Percentiles rank a stretch among this genome's conserved stretches.
These are phyloP conservation scores for Takifugu flavidus DNA, from an alignment of 2,113 vertebrate genomes.

Conservation along the genomic window DNA sequence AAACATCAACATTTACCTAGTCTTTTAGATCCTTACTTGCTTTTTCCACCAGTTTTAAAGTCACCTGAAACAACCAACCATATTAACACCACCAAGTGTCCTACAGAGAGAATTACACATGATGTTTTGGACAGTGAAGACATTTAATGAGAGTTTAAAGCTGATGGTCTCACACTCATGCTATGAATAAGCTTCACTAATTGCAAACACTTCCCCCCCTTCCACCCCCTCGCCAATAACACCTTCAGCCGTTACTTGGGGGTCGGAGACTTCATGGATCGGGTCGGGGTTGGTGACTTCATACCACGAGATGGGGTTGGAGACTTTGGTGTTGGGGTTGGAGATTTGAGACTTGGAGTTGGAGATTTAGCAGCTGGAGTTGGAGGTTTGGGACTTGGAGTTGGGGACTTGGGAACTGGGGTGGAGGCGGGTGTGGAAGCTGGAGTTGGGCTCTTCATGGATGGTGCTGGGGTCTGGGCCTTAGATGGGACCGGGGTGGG, in stretches of 20 bases:
- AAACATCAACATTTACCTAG: conserved; percentile 24
- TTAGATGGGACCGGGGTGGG: conserved; percentile 59
- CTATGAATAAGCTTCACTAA: conserved; percentile 23
- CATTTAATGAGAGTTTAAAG: conserved; percentile 31
- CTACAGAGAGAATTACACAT: not conserved
- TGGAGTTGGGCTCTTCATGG: conserved; percentile 60
- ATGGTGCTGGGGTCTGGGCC: conserved; percentile 58
- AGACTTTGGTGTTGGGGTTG: conserved; percentile 50
- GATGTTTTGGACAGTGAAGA: conserved; percentile 1
- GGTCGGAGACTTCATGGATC: conserved; percentile 51
- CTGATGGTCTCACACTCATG: conserved; percentile 52
- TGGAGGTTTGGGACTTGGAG: conserved; percentile 56
- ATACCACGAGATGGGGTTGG: conserved; percentile 29
- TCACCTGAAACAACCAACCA: conserved; percentile 1
- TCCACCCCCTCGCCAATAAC: conserved; percentile 60
- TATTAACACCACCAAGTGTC: conserved; percentile 1
- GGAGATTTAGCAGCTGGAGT: conserved; percentile 43
- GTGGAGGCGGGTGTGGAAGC: conserved; percentile 45
- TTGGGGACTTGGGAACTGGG: conserved; percentile 43
- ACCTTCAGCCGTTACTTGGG: not conserved
- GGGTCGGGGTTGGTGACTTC: conserved; percentile 26
- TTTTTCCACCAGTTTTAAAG: conserved; percentile 11
- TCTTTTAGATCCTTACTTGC: not conserved
- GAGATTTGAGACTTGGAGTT: conserved; percentile 22
- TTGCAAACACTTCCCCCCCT: conserved; percentile 12